These are phyloP conservation scores for Fabriciana adippe DNA, from an alignment of 2,888 invertebrate genomes.

Conservation along the genomic window DNA sequence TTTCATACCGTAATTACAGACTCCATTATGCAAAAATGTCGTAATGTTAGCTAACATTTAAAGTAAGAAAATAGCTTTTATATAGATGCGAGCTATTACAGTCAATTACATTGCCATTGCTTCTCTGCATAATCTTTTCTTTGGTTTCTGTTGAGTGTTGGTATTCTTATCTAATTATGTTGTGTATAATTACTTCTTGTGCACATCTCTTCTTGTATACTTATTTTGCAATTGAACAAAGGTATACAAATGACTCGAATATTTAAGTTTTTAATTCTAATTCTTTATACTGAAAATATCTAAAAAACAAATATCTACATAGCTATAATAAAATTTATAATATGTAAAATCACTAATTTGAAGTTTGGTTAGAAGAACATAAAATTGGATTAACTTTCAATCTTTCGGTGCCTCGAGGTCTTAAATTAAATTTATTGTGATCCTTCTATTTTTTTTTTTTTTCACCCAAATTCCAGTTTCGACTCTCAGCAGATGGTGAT, in stretches of 20 bases:
- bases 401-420: slow-evolving; percentile 53
- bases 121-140: slow-evolving; percentile 27
- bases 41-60: slow-evolving; percentile 38
- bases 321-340: slow-evolving; percentile 12
- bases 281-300: neutral
- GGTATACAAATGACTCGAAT: no score
- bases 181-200: no score
- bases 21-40: slow-evolving; percentile 38
- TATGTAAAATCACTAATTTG: slow-evolving; percentile 39
- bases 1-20: slow-evolving; percentile 35
- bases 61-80: slow-evolving; percentile 36
- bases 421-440: slow-evolving; percentile 60
- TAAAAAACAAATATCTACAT: neutral
- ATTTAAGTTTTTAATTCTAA: no score
- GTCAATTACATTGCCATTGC: slow-evolving; percentile 33
- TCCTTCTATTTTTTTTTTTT: slow-evolving; percentile 46
- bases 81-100: slow-evolving; percentile 31
- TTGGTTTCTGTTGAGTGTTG: neutral
- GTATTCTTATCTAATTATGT: no score
- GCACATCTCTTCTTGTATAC: no score
- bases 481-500: slow-evolving; percentile 60
- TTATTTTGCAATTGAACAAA: no score
- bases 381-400: slow-evolving; percentile 49
- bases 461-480: slow-evolving; percentile 59
- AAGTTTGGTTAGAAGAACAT: slow-evolving; percentile 33